Conservation (phyloP, 2,113 vertebrate genomes). For the Psephotus haematonotus region DNA sequence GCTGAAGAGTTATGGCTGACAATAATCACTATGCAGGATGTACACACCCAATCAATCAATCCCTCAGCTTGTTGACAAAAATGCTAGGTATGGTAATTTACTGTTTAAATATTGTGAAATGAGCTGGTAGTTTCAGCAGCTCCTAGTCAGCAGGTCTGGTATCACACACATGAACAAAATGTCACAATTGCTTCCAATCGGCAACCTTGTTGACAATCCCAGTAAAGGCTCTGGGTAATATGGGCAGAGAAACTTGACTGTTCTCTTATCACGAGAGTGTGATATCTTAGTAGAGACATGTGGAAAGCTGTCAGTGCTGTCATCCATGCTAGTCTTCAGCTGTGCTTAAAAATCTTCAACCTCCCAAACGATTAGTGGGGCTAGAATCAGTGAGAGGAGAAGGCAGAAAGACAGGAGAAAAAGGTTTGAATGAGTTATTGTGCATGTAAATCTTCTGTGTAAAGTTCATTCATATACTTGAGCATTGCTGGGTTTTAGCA, state of each 20-base stretch:
- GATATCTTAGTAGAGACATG: neutral
- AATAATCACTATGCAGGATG: neutral
- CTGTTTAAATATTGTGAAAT: constrained; percentile 6
- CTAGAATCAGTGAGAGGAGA: neutral
- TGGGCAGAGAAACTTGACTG: neutral
- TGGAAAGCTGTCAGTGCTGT: neutral
- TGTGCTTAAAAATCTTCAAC: neutral
- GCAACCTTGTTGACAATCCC: neutral
- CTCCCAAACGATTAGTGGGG: neutral
- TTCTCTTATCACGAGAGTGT: neutral
- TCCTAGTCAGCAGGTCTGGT: neutral
- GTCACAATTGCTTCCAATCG: neutral
- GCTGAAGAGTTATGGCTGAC: neutral
- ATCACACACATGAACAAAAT: neutral
- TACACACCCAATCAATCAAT: neutral
- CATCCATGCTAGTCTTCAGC: neutral
- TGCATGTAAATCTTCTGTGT: neutral
- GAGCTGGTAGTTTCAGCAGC: neutral
- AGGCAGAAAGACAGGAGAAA: neutral
- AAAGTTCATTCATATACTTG: neutral
- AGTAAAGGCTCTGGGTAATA: neutral
- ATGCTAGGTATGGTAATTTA: constrained; percentile 8
- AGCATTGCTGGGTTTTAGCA: neutral
- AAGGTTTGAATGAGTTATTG: neutral
- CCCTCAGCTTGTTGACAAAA: constrained; percentile 28